Base-by-base conservation (phyloP, 2,113 vertebrate species). In the Psettodes erumei region DNA sequence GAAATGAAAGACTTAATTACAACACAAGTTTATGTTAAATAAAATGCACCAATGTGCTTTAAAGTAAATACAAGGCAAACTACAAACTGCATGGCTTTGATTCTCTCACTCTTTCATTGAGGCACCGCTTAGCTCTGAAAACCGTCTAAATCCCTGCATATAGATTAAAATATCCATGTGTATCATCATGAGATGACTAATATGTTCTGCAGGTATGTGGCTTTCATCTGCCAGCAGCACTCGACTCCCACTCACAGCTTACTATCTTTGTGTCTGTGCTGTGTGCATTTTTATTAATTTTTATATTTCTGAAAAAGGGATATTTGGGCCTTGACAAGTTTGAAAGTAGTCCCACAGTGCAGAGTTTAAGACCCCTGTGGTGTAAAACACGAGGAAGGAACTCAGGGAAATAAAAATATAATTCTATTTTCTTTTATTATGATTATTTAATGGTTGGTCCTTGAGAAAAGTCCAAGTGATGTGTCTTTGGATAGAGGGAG, bases 301-400 rank as follows among this genome's bases (percentile, higher is more conserved):
- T 28, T 65, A 62, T 72, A n/a, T n/a, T n/a, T n/a, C n/a, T n/a
- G n/a, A n/a, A n/a, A 63, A 82, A 58, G 54, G 56, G 42, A 71
- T n/a, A 15, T 71, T 45, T 16, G 23, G 54, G 60, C 79, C 59
- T 47, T 10, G 45, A 40, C 45, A 58, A 37, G 53, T 53, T 71
- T 43, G 48, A 32, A 45, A 74, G 69, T 56, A 25, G 23, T 18
- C 11, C 11, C 27, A 2, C 38, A 32, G 40, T 63, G 64, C 27
- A 21, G 59, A 33, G 60, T 66, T 60, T 55, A 13, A 50, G 19
- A 23, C 15, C 23, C 8, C 32, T 40, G 21, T 7, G 51, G 47
- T 53, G 70, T 38, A 15, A 30, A 61, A 32, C 5, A 4, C 68
- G n/a, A n/a, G n/a, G n/a, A n/a, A n/a, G n/a, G n/a, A n/a, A 13